phyloP scores from a whole-genome alignment of 1,140 invertebrate species.

The Harpegnathos saltator region DNA sequence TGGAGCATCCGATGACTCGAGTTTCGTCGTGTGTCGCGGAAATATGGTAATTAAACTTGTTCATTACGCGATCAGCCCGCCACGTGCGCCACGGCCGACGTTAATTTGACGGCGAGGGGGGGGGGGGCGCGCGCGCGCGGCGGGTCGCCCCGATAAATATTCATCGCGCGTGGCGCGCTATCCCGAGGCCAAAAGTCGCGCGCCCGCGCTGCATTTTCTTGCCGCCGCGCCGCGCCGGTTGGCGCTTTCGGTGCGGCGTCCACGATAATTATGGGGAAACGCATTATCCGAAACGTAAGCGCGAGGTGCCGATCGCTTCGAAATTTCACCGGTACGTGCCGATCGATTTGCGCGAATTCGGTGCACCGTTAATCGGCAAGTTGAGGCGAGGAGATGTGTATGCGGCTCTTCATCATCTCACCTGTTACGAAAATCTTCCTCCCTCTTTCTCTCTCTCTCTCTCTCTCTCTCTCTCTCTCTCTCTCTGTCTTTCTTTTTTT shows the following conservation, averaged over 20 bases:
- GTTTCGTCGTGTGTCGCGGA: slow-evolving; percentile 68
- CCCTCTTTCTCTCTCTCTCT: too few relatives aligned
- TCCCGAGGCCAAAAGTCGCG: slow-evolving; percentile 42
- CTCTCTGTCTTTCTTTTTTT: not conserved
- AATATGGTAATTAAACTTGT: slow-evolving; percentile 79
- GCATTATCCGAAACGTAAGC: not conserved
- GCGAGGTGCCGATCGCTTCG: too few relatives aligned
- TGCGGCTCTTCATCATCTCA: too few relatives aligned
- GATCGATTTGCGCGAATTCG: too few relatives aligned
- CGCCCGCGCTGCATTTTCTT: slow-evolving; percentile 37
- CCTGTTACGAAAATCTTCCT: too few relatives aligned
- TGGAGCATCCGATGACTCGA: slow-evolving; percentile 68
- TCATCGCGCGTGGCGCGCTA: slow-evolving; percentile 71
- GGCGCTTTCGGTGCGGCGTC: too few relatives aligned
- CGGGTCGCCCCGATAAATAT: slow-evolving; percentile 74
- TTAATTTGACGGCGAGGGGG: slow-evolving; percentile 78
- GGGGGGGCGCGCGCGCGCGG: too few relatives aligned
- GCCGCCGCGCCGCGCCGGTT: too few relatives aligned
- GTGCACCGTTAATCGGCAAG: too few relatives aligned
- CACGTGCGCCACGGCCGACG: slow-evolving; percentile 49
- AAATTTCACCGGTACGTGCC: too few relatives aligned
- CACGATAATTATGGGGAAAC: slow-evolving; percentile 8
- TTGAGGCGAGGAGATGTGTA: too few relatives aligned
- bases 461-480: not conserved
- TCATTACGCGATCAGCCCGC: slow-evolving; percentile 44